phyloP scores from a whole-genome alignment of 2,888 invertebrate species.

The Nephrotoma flavescens region DNA sequence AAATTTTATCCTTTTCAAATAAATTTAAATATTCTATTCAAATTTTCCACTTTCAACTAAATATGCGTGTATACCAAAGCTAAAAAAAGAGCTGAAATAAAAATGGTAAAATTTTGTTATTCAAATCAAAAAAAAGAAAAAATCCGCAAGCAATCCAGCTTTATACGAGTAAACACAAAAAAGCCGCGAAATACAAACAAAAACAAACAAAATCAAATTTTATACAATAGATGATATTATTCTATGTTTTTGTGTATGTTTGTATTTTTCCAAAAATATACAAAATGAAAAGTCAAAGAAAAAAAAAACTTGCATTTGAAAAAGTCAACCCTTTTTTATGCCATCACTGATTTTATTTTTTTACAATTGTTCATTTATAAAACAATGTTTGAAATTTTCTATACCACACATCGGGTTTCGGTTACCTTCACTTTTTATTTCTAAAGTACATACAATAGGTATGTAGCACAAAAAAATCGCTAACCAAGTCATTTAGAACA shows the following conservation, averaged over 20 bases:
- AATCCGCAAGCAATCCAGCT: background rate
- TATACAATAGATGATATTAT: background rate
- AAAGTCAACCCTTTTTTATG: background rate
- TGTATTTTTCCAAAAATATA: background rate
- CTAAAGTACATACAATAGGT: background rate
- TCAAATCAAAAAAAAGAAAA: background rate
- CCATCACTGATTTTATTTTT: background rate
- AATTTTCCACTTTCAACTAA: background rate
- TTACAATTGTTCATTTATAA: background rate
- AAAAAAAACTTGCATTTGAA: background rate
- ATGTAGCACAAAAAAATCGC: background rate
- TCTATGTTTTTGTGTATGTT: background rate
- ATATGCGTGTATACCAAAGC: background rate
- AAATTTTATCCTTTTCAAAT: background rate
- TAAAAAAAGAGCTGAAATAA: background rate
- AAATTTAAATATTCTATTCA: background rate
- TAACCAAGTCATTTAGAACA: background rate
- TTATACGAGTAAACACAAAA: background rate
- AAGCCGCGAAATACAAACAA: background rate
- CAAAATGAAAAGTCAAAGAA: background rate
- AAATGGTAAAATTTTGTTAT: background rate
- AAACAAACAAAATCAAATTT: background rate
- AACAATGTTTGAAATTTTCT: background rate
- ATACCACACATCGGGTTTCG: background rate
- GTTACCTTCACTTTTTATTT: background rate